A percentile compares a stretch with the other conserved stretches of the same genome.
Evolutionary conservation across 2,797 vertebrate genomes (phyloP).

Genomic region (Manis pentadactyla): DNA sequence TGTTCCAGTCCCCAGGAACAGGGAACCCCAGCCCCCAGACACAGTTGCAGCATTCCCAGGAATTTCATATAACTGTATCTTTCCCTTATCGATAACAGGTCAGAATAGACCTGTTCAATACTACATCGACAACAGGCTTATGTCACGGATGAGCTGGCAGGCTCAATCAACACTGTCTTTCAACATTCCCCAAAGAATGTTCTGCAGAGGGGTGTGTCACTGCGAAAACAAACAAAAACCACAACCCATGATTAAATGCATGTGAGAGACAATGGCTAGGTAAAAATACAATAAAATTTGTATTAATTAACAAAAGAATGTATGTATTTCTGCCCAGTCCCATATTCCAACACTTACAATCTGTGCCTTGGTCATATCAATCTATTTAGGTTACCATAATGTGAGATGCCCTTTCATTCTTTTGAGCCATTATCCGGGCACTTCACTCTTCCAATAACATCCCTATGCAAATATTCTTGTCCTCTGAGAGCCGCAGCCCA

Average conservation of each 20-base stretch:
- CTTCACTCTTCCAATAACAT: background rate
- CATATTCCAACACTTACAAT: background rate
- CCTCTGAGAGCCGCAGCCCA: background rate
- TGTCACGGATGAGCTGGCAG: background rate
- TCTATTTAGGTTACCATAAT: background rate
- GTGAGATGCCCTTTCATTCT: background rate
- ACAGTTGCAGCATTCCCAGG: background rate
- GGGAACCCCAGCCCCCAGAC: background rate
- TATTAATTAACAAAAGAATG: background rate
- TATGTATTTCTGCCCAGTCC: background rate
- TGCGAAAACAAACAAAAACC: background rate
- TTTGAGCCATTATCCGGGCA: background rate
- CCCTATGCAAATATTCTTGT: background rate
- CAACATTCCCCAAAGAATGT: background rate
- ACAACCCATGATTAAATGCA: background rate
- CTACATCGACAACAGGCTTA: background rate
- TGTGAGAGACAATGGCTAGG: background rate
- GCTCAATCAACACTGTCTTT: background rate
- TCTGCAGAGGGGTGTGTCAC: background rate
- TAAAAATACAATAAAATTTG: background rate
- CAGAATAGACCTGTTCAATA: background rate
- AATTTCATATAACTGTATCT: background rate
- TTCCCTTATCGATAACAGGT: background rate
- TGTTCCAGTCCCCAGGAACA: background rate
- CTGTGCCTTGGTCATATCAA: background rate